Evolutionary conservation across 1,140 invertebrate species (phyloP), one percentile per base, ranked within the genome.

Genomic region (Drosophila chauvacae): DNA sequence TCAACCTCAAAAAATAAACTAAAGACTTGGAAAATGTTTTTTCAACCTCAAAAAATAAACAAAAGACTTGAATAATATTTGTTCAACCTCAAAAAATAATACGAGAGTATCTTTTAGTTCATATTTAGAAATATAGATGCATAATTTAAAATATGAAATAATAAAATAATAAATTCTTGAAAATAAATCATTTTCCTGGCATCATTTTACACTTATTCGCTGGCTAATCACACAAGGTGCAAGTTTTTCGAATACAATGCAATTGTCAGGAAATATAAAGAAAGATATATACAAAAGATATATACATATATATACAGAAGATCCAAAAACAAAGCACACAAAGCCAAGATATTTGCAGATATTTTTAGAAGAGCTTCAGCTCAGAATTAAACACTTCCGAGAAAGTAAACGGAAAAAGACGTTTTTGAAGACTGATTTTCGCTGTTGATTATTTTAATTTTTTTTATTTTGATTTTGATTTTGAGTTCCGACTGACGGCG

Each of bases 261-360:
- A 23, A 23, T 23, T 23, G 23, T 23, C 53, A 26, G 9, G 35
- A 39, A 56, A 11, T 39, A 26, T 39, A n/a, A 56, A 56, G 35
- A 39, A n/a, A 39, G 4, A 26, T 56, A 39, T 26, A 56, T 37
- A 6, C 7, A 23, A 1, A 20, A 16, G 51, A 23, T 3, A 23
- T 23, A 23, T 23, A 23, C 1, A 23, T 1, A 23, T 23, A 23
- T 23, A 23, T 23, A 23, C 13, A 11, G 4, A 2, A 20, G 37
- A 55, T 11, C 18, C 5, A 55, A 55, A 33, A 55, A 56, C 53
- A 56, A 56, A 56, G 53, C 53, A 56, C 53, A 56, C 53, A 56
- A 56, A 56, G 53, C 35, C 20, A 23, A 39, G 53, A 39, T 56
- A 37, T 39, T 23, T 35, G 16, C 5, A 26, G 33, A 37, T 39